Evolutionary conservation across 2,888 invertebrate species (phyloP).

Genomic region (Eilema caniola): DNA sequence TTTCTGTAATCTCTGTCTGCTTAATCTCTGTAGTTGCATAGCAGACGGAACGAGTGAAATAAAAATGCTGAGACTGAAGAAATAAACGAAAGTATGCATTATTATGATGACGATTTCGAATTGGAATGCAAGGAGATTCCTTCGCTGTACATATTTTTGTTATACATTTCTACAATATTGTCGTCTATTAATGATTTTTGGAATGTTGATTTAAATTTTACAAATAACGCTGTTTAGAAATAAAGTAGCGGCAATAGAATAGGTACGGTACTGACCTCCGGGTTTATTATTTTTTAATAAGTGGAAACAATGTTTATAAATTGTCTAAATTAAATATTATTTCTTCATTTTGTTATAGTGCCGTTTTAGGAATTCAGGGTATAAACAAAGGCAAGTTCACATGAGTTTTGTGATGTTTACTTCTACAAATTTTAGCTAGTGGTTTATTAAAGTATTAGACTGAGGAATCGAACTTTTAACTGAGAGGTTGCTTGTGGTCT

Average conservation of each 20-base stretch:
- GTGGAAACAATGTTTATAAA: conserved; percentile 5
- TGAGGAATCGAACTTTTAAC: background rate
- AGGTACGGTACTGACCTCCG: background rate
- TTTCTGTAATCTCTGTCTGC: conserved; percentile 55
- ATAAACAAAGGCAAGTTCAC: background rate
- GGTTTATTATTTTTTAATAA: too few relatives aligned
- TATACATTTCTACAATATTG: conserved; percentile 32
- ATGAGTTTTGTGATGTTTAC: background rate
- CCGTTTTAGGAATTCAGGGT: background rate
- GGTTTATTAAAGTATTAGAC: background rate
- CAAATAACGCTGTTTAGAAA: conserved; percentile 25
- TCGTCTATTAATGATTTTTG: conserved; percentile 44
- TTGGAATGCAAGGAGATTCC: conserved; percentile 59
- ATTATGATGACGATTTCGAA: conserved; percentile 81
- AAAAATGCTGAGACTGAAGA: conserved; percentile 79
- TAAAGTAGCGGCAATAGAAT: background rate
- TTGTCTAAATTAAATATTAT: background rate
- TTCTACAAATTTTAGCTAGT: background rate
- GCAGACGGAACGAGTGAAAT: conserved; percentile 75
- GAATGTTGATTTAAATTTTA: conserved; percentile 45
- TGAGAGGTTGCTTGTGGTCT: background rate
- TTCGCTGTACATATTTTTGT: conserved; percentile 32
- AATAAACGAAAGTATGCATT: conserved; percentile 86
- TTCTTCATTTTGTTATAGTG: background rate
- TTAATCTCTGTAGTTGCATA: conserved; percentile 63